phyloP scores from a whole-genome alignment of 2,797 vertebrate genomes.

The Cyclopterus lumpus region DNA sequence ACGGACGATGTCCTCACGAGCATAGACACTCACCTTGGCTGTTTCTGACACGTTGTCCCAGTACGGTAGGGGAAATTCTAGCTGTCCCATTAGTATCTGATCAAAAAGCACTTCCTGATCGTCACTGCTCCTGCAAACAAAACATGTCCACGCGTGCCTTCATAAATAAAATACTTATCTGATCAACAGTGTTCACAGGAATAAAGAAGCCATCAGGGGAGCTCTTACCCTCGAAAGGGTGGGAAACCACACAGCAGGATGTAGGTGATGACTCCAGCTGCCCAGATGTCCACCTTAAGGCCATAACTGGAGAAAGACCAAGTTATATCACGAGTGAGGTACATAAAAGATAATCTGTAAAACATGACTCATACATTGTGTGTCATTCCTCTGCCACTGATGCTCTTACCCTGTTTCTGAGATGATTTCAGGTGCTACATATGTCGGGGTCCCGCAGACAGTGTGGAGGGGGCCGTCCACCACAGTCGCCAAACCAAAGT shows the following conservation, averaged over 20 bases:
- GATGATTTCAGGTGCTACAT: constrained; percentile 99
- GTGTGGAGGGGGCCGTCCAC: constrained; percentile 97
- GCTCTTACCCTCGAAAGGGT: constrained; percentile 93
- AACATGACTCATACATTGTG: neutral
- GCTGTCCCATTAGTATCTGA: constrained; percentile 97
- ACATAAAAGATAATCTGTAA: neutral
- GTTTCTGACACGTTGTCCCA: constrained; percentile 98
- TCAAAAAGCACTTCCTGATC: constrained; percentile 98
- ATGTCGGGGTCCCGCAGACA: constrained; percentile 97
- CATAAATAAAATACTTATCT: neutral
- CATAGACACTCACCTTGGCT: constrained; percentile 86
- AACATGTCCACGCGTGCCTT: neutral
- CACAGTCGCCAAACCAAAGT: constrained; percentile 96
- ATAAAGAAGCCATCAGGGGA: constrained; percentile 28
- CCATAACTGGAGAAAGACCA: constrained; percentile 86
- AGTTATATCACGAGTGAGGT: neutral
- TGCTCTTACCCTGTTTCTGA: constrained; percentile 94
- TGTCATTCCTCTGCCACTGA: no score
- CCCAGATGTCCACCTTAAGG: constrained; percentile 99
- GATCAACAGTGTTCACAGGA: neutral
- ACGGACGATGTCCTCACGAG: neutral
- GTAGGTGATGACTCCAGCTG: constrained; percentile 97
- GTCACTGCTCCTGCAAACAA: constrained; percentile 88
- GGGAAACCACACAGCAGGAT: constrained; percentile 98
- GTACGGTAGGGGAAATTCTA: constrained; percentile 96